Conservation (phyloP, 37 sponge, comb jelly and placozoan genomes). For the Aplysina aerophoba region DNA sequence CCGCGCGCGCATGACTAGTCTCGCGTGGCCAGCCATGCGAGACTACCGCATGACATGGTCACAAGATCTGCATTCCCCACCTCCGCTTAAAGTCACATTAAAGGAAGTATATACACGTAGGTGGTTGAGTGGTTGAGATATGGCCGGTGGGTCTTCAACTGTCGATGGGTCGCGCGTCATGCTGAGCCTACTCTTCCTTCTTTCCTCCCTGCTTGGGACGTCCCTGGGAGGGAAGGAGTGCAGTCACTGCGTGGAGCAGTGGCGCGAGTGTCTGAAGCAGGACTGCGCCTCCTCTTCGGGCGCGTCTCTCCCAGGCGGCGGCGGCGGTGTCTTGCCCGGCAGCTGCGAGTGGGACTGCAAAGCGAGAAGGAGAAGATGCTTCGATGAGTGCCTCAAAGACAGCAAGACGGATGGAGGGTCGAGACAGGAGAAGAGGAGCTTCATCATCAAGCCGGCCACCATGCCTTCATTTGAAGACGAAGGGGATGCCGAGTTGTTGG, state of each 20-base stretch:
- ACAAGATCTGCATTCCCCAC: too few relatives aligned
- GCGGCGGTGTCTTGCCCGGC: neutral
- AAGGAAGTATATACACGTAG: too few relatives aligned
- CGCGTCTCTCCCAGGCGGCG: too few relatives aligned
- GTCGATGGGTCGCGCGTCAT: too few relatives aligned
- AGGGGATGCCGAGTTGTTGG: conserved; percentile 7
- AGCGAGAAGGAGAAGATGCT: neutral
- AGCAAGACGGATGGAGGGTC: neutral
- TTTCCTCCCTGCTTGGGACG: too few relatives aligned
- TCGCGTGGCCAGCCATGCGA: too few relatives aligned
- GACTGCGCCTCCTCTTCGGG: neutral
- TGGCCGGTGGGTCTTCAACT: too few relatives aligned
- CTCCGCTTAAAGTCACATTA: too few relatives aligned
- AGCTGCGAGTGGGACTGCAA: conserved; percentile 27
- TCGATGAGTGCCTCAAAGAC: neutral
- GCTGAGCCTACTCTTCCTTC: too few relatives aligned
- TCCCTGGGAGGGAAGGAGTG: neutral
- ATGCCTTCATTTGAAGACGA: neutral
- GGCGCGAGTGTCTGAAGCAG: neutral
- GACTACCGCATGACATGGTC: too few relatives aligned
- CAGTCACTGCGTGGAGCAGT: conserved; percentile 4
- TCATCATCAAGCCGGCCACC: conserved; percentile 7
- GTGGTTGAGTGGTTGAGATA: too few relatives aligned
- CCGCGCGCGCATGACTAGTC: too few relatives aligned
- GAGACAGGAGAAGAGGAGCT: neutral